These are phyloP conservation scores for Caradrina clavipalpis DNA, from an alignment of 2,888 invertebrate species.

Conservation along the genomic window DNA sequence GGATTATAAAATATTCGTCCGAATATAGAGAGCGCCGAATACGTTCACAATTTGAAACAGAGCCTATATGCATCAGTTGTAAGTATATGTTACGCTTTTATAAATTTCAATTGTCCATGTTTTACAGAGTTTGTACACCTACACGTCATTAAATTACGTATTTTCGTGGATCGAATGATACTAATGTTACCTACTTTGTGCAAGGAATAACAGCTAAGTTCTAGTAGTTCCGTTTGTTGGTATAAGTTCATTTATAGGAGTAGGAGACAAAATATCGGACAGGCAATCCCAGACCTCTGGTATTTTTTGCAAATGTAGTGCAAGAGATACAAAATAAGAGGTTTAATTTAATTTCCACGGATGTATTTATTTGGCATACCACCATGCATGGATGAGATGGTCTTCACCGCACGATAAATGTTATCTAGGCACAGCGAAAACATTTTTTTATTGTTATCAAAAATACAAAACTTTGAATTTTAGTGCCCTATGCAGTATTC, in stretches of 20 bases:
- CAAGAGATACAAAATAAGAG: background rate
- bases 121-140: background rate
- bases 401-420: background rate
- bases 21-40: background rate
- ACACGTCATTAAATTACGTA: no score
- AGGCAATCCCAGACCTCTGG: no score
- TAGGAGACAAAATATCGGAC: no score
- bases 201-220: background rate
- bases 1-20: conserved; percentile 14
- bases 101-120: background rate
- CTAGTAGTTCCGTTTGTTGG: background rate
- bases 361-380: background rate
- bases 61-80: background rate
- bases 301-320: no score
- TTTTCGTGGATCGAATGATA: no score
- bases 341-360: background rate
- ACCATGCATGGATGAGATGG: background rate
- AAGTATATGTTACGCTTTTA: background rate
- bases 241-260: background rate
- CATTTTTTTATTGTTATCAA: conserved; percentile 2
- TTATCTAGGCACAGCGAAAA: background rate
- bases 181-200: background rate
- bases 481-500: background rate
- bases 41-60: background rate
- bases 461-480: conserved; percentile 31